These are phyloP conservation scores for Manis javanica DNA, from an alignment of 2,797 vertebrate genomes.

Conservation along the genomic window DNA sequence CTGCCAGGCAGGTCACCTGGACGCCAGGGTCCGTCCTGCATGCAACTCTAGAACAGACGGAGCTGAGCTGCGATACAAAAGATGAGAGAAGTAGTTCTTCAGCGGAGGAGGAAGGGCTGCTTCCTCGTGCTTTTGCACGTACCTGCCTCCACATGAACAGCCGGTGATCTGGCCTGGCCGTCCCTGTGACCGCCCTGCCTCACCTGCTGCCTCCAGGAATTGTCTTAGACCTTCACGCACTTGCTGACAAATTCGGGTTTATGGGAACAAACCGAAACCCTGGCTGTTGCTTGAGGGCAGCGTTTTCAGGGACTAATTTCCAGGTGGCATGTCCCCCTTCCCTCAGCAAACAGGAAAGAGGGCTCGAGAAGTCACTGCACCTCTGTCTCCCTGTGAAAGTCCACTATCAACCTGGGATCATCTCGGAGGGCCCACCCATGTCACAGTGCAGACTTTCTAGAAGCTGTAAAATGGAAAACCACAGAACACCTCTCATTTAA, in stretches of 20 bases:
- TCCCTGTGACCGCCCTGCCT: rapidly evolving
- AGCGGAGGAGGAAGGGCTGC: background rate
- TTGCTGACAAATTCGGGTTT: background rate
- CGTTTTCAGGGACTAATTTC: background rate
- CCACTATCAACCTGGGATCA: background rate
- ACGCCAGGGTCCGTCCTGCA: background rate
- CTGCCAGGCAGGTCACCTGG: background rate
- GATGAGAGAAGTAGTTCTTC: background rate
- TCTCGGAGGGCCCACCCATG: background rate
- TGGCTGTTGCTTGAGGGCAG: background rate
- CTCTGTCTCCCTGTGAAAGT: background rate
- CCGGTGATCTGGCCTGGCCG: background rate
- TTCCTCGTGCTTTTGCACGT: background rate
- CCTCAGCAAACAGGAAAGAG: background rate
- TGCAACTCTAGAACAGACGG: background rate
- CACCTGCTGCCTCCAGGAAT: background rate
- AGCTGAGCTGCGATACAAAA: background rate
- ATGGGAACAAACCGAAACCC: background rate
- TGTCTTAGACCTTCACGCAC: background rate
- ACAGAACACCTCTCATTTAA: background rate
- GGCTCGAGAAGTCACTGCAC: background rate
- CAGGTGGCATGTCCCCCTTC: background rate
- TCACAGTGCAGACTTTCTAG: background rate
- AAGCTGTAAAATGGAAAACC: background rate
- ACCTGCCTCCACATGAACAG: background rate